Base-by-base conservation (phyloP, 2,113 vertebrate species). In the Ammodytes dubius region DNA sequence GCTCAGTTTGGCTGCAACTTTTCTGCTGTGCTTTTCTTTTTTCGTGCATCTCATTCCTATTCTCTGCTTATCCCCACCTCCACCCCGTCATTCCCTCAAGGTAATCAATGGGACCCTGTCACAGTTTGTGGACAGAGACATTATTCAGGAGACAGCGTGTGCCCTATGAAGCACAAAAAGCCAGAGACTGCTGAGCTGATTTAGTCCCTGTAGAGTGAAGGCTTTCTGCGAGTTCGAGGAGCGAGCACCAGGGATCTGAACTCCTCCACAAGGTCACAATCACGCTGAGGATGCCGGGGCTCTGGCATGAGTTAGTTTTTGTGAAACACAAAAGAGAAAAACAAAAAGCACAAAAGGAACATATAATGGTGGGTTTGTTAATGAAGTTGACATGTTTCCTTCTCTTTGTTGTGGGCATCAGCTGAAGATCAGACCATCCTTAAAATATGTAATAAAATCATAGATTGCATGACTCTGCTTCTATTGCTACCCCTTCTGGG, bases 371-470 rank as follows among this genome's bases (percentile, higher is more conserved):
- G 64, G 80, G 47, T 81, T 27, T 68, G 82, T 89, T 93, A 89
- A 93, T 93, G 83, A 72, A 79, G 85, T 89, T 86, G 86, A 86
- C 81, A 89, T 89, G 91, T 86, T 79, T 5, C 14, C 77, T 64
- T 54, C 86, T 75, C 84, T 94, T 91, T 94, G 91, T 91, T 93
- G 93, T 94, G 93, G 93, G 54, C 77, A 77, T 92, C 80, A 70
- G 77, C 64, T 78, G 74, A 84, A 86, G 83, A 89, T 90, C 85
- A 79, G 75, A 17, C 66, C 66, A 50, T 90, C 75, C 81, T 94
- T 92, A 85, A 91, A 87, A 89, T 89, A 84, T 66, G 82, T 85
- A 73, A 89, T 86, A 91, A 87, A 94, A 92, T 67, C 74, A 80
- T 77, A 89, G 80, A 27, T 27, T 74, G 70, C 88, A 69, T 59